Evolutionary conservation across 2,888 invertebrate species (phyloP).

Genomic region (Phragmatobia fuliginosa): DNA sequence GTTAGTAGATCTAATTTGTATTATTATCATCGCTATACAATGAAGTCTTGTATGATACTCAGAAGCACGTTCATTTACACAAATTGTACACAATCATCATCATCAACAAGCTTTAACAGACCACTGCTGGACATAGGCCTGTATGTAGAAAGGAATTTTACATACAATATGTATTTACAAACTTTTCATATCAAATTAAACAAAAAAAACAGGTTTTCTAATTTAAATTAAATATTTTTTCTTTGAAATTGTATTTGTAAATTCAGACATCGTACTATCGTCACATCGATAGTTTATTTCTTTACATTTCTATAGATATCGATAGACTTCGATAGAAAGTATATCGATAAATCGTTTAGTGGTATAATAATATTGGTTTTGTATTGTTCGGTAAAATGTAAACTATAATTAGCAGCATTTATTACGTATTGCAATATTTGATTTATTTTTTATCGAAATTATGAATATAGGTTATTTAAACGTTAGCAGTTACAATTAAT

Average conservation of each 20-base stretch:
- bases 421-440: constrained; percentile 30
- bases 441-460: constrained; percentile 36
- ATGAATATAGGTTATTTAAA: constrained; percentile 37
- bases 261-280: background rate
- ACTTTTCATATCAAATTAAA: background rate
- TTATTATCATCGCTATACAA: background rate
- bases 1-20: background rate
- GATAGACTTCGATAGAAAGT: background rate
- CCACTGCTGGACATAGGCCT: too few relatives aligned
- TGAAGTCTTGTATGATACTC: constrained; percentile 39
- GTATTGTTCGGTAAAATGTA: constrained; percentile 7
- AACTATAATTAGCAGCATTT: constrained; percentile 34
- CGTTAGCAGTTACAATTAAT: constrained; percentile 32
- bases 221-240: background rate
- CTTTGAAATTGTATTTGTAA: background rate
- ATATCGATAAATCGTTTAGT: constrained; percentile 8
- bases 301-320: too few relatives aligned
- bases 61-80: constrained; percentile 23
- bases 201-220: background rate
- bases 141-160: too few relatives aligned
- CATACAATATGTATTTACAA: background rate
- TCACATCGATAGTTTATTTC: background rate
- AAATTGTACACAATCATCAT: too few relatives aligned
- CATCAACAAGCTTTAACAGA: too few relatives aligned
- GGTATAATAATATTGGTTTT: constrained; percentile 2